Evolutionary conservation across 2,797 vertebrate genomes (phyloP).

Genomic region (Leptodactylus fallax): DNA sequence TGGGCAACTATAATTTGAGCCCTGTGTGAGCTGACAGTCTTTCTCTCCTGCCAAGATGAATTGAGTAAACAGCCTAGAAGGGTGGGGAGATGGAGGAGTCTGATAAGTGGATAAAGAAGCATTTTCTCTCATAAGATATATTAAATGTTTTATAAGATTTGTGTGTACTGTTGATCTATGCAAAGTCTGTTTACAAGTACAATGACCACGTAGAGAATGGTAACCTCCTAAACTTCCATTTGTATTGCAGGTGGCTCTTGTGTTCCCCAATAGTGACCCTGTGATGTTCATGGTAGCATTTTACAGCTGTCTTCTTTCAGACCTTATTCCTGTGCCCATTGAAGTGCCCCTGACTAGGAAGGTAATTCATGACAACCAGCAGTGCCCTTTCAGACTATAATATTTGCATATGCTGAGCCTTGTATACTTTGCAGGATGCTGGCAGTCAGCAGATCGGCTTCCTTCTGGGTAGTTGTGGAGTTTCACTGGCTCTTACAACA

Average conservation of each 20-base stretch:
- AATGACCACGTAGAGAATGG: neutral
- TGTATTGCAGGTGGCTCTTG: slow-evolving; percentile 88
- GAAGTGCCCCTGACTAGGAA: slow-evolving; percentile 96
- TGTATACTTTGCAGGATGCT: slow-evolving; percentile 81
- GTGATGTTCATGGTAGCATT: slow-evolving; percentile 98
- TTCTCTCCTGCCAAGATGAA: no score
- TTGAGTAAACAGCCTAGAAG: no score
- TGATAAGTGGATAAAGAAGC: no score
- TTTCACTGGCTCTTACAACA: slow-evolving; percentile 91
- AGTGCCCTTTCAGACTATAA: neutral
- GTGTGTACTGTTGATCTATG: no score
- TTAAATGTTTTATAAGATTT: no score
- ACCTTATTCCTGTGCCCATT: slow-evolving; percentile 93
- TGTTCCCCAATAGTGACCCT: slow-evolving; percentile 95
- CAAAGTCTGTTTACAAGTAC: no score
- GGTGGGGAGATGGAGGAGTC: no score
- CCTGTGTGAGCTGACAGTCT: no score
- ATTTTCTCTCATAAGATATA: no score
- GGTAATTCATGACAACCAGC: slow-evolving; percentile 77
- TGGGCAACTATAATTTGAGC: no score
- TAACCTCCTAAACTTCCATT: neutral
- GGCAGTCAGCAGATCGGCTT: slow-evolving; percentile 96
- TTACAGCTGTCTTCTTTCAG: slow-evolving; percentile 94
- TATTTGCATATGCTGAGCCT: neutral
- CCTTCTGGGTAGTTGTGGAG: slow-evolving; percentile 92